These are phyloP conservation scores for Drosophila elegans DNA, from an alignment of 1,140 invertebrate species.

Conservation along the genomic window DNA sequence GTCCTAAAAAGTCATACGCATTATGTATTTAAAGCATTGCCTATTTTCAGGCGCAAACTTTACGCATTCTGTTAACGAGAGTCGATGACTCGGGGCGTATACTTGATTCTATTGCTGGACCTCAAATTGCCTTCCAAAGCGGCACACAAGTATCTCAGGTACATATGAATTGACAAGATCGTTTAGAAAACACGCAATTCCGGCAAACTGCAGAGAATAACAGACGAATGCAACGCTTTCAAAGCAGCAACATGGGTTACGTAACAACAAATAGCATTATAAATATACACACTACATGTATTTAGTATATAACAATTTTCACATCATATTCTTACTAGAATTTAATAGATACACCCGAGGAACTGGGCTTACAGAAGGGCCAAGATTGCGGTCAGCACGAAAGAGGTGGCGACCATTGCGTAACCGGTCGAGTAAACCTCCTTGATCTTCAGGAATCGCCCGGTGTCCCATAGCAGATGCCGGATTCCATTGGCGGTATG, in stretches of 20 bases:
- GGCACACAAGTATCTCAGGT: background rate
- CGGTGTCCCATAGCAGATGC: conserved; percentile 90
- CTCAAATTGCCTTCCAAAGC: background rate
- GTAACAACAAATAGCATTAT: conserved; percentile 54
- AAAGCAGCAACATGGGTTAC: conserved; percentile 27
- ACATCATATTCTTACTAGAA: conserved; percentile 56
- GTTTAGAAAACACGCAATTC: conserved; percentile 1
- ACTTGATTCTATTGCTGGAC: conserved; percentile 1
- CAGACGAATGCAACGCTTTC: background rate
- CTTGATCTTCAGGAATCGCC: conserved; percentile 89
- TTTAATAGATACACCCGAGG: conserved; percentile 30
- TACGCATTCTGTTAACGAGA: background rate
- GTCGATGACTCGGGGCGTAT: background rate
- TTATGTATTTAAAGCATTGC: background rate
- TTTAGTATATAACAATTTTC: conserved; percentile 57
- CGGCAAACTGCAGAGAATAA: background rate
- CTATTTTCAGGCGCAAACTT: conserved; percentile 2
- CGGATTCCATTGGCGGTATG: conserved; percentile 90
- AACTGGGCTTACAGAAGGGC: conserved; percentile 60
- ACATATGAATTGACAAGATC: background rate
- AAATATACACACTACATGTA: conserved; percentile 74
- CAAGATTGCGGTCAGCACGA: conserved; percentile 75
- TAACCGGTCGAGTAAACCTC: conserved; percentile 90
- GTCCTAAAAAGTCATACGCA: no score
- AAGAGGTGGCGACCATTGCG: conserved; percentile 86